A percentile compares a stretch with the other conserved stretches of the same genome.
phyloP scores from a whole-genome alignment of 2,797 vertebrate species.

The Acipenser oxyrinchus region DNA sequence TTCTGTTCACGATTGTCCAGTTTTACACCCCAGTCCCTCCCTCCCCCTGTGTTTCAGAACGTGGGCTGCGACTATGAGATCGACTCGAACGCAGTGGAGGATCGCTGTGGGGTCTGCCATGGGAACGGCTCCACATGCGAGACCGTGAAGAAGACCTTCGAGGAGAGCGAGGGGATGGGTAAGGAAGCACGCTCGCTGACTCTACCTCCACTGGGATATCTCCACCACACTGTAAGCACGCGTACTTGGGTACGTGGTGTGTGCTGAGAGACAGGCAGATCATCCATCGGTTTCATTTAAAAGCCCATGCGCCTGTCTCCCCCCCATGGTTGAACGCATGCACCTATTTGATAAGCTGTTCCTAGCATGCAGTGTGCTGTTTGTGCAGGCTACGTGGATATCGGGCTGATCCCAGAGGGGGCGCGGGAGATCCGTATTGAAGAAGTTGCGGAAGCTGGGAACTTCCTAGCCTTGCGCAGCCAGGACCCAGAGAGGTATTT shows the following conservation, averaged over 20 bases:
- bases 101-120: constrained; percentile 84
- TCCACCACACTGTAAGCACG: too few relatives aligned
- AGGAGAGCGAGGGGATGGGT: constrained; percentile 83
- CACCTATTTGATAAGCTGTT: too few relatives aligned
- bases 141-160: constrained; percentile 78
- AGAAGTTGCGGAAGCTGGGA: constrained; percentile 80
- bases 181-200: constrained; percentile 26
- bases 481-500: constrained; percentile 82
- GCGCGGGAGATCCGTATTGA: constrained; percentile 81
- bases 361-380: too few relatives aligned
- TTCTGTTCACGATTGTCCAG: too few relatives aligned
- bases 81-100: constrained; percentile 75
- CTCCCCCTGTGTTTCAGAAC: constrained; percentile 54
- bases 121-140: constrained; percentile 89
- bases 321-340: too few relatives aligned
- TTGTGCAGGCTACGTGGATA: constrained; percentile 79
- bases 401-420: constrained; percentile 85
- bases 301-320: too few relatives aligned
- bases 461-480: constrained; percentile 83
- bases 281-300: too few relatives aligned
- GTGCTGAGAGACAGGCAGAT: too few relatives aligned
- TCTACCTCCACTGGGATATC: too few relatives aligned
- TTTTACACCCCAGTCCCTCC: background rate
- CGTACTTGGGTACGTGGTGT: too few relatives aligned
- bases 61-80: constrained; percentile 90